Evolutionary conservation across 2,113 vertebrate genomes (phyloP), one percentile per base, ranked within the genome.

Genomic region (Ptyas mucosa): DNA sequence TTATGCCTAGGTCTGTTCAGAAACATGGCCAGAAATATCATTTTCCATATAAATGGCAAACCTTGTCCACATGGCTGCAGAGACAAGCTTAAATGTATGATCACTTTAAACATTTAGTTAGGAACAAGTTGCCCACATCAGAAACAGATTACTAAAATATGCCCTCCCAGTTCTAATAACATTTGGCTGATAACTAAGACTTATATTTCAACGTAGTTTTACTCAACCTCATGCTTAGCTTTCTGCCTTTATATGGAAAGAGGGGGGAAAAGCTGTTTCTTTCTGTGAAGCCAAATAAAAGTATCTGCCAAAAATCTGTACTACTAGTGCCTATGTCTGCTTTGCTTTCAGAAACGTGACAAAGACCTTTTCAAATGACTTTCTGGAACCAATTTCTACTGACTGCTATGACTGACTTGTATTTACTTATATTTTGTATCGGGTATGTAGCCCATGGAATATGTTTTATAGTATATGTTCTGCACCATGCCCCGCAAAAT

Each of bases 301-400:
- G n/a, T 54, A 92, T 86, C n/a, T 93, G 53, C 75, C 69, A 89
- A 51, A 90, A 93, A 90, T 64, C 55, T 87, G n/a, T 51, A 46
- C 29, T 34, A 24, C 55, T 64, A 49, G 61, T 93, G 81, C 55
- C 81, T 90, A 49, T 87, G 75, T 69, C 75, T 29, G 12, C 5
- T 49, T 85, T 93, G 51, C 15, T n/a, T 26, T 34, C 39, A 49
- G 81, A 64, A 53, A 90, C 1, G 55, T 93, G 89, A 87, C 29
- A 58, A 53, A 58, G 39, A 52, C 4, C 24, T 81, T 26, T 21
- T 23, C 21, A 52, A 26, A 90, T 39, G 43, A 90, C 85, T 86
- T 51, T 51, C 53, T 43, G 49, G 34, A 57, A 49, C 20, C 10
- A 51, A 18, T 90, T 86, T 46, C 29, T 46, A 21, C 46, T 23